Evolutionary conservation across 1,140 invertebrate genomes (phyloP).

Genomic region (Matsumurasca onukii): DNA sequence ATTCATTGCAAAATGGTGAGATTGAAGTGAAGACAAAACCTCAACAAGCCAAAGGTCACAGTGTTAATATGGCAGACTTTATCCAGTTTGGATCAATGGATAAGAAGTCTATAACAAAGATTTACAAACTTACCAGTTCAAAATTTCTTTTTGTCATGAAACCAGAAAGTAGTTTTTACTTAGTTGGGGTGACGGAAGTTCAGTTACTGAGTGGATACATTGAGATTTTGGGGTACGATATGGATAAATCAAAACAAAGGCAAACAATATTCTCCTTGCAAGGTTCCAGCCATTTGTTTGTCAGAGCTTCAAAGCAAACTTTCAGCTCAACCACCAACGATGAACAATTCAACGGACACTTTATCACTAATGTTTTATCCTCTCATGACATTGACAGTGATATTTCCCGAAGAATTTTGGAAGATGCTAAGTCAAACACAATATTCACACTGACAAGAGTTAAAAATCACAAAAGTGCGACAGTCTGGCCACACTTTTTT

Average conservation of each 20-base stretch:
- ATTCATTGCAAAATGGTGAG: no score
- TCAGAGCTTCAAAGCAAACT: slow-evolving; percentile 1
- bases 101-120: not conserved
- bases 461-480: not conserved
- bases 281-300: slow-evolving; percentile 16
- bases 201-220: slow-evolving; percentile 18
- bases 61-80: no score
- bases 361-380: not conserved
- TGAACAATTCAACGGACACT: not conserved
- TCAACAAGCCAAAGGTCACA: no score
- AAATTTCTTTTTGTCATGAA: not conserved
- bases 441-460: slow-evolving; percentile 8
- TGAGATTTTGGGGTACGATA: slow-evolving; percentile 28
- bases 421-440: slow-evolving; percentile 11
- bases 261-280: slow-evolving; percentile 17
- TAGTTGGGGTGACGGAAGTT: slow-evolving; percentile 16
- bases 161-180: slow-evolving; percentile 2
- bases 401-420: slow-evolving; percentile 2
- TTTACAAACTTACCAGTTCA: not conserved
- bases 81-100: not conserved
- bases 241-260: not conserved
- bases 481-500: slow-evolving; percentile 28
- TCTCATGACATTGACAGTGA: not conserved
- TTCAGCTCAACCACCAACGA: not conserved
- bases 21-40: no score